Evolutionary conservation across 2,888 invertebrate species (phyloP), one percentile per base, ranked within the genome.

Genomic region (Doris montereyensis): DNA sequence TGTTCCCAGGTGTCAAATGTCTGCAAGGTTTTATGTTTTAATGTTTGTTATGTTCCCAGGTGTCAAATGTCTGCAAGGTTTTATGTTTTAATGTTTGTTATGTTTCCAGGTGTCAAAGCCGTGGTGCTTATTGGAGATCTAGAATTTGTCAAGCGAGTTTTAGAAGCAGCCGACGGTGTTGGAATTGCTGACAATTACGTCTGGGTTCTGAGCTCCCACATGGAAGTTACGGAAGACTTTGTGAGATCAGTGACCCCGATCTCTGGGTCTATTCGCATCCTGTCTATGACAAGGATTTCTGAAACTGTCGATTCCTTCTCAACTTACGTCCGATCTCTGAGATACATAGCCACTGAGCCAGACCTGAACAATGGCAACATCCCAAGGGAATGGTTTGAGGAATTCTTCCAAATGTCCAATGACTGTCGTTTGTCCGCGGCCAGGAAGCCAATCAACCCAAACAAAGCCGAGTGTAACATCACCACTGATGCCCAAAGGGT

Each of bases 341-440:
- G 41, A 0, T 83, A 83, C 58, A 71, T 57, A 28, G 83, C 84
- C 5, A 82, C 83, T 21, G 80, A 89, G 76, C 85, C 85, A 0
- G 80, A 86, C 21, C 81, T 82, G 17, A 84, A 41, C 17, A 41
- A 41, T 17, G 26, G 32, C 17, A 83, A 83, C 0, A 88, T 92
- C 68, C 91, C 91, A 1, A 84, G 86, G 60, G 86, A 86, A 8
- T 92, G 92, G 92, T 91, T 91, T 79, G 90, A 91, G 17, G 92
- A 92, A 78, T 91, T 89, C 78, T 92, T 90, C 85, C 91, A 92
- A 82, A 83, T 84, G 2, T 83, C 88, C 8, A 85, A 85, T 76
- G 60, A 83, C 57, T 88, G 89, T 74, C 79, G 78, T 0, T 77
- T 88, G n/a, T 17, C 67, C 5, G 78, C 82, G 41, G 82, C 85